Evolutionary conservation across 2,113 vertebrate genomes (phyloP).

Genomic region (Odontesthes bonariensis): DNA sequence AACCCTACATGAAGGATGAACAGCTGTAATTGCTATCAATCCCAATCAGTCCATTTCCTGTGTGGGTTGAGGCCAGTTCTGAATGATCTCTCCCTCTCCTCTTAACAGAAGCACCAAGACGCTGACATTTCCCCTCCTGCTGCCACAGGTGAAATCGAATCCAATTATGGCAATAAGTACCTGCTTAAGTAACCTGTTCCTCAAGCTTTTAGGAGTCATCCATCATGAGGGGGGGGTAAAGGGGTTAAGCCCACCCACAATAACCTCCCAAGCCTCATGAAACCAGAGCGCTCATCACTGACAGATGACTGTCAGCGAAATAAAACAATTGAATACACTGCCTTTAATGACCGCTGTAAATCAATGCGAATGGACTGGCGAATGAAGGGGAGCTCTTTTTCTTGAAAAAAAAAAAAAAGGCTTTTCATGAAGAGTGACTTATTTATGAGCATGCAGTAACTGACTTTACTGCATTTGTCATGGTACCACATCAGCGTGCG

Average conservation of each 20-base stretch:
- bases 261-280: slow-evolving; percentile 1
- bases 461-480: neutral
- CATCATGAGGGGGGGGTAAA: slow-evolving; percentile 32
- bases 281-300: slow-evolving; percentile 21
- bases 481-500: neutral
- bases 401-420: slow-evolving; percentile 1
- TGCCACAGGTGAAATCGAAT: slow-evolving; percentile 68
- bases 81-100: slow-evolving; percentile 23
- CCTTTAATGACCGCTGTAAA: slow-evolving; percentile 8
- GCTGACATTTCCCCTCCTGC: slow-evolving; percentile 25
- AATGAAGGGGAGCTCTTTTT: slow-evolving; percentile 1
- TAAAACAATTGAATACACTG: neutral
- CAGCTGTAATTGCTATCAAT: neutral
- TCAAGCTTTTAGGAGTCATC: slow-evolving; percentile 46
- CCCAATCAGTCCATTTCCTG: neutral
- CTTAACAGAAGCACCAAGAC: slow-evolving; percentile 17
- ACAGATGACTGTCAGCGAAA: slow-evolving; percentile 21
- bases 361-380: slow-evolving; percentile 7
- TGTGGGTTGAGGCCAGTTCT: neutral
- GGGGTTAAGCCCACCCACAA: slow-evolving; percentile 49
- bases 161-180: slow-evolving; percentile 72
- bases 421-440: neutral
- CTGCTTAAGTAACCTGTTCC: slow-evolving; percentile 68
- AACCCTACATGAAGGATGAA: neutral
- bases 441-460: neutral